Conservation (phyloP, 2,797 vertebrate species). For the Cephalopachus bancanus region DNA sequence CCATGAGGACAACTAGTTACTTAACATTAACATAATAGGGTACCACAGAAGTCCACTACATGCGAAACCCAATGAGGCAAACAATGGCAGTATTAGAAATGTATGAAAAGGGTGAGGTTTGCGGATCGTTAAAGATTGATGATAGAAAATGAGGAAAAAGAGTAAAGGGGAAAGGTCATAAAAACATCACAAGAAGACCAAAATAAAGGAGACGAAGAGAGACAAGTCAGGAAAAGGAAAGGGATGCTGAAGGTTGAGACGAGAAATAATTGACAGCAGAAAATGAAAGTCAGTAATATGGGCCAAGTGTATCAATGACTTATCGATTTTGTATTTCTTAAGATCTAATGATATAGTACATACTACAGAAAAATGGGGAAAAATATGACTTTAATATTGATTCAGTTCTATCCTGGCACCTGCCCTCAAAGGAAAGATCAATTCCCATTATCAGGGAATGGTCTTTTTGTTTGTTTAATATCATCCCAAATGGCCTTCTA, state of each 20-base stretch:
- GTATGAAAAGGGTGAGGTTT: background rate
- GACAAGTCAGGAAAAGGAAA: background rate
- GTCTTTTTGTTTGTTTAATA: background rate
- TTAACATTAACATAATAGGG: background rate
- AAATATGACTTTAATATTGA: conserved; percentile 57
- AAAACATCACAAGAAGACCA: background rate
- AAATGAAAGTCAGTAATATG: conserved; percentile 3
- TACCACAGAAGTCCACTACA: background rate
- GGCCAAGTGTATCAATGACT: background rate
- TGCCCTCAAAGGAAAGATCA: conserved; percentile 41
- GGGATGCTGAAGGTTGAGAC: background rate
- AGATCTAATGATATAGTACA: background rate
- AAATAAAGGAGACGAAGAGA: background rate
- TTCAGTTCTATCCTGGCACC: background rate
- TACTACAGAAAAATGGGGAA: conserved; percentile 8
- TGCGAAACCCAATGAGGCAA: background rate
- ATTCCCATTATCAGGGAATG: conserved; percentile 22
- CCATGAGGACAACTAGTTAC: background rate
- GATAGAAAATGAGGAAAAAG: background rate
- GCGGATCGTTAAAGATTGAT: background rate
- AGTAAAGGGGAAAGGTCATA: background rate
- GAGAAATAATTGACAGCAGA: background rate
- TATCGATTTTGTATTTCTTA: conserved; percentile 20
- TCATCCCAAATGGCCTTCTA: background rate
- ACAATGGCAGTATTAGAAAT: background rate